Evolutionary conservation across 2,888 invertebrate genomes (phyloP).

Genomic region (Lagria hirta): DNA sequence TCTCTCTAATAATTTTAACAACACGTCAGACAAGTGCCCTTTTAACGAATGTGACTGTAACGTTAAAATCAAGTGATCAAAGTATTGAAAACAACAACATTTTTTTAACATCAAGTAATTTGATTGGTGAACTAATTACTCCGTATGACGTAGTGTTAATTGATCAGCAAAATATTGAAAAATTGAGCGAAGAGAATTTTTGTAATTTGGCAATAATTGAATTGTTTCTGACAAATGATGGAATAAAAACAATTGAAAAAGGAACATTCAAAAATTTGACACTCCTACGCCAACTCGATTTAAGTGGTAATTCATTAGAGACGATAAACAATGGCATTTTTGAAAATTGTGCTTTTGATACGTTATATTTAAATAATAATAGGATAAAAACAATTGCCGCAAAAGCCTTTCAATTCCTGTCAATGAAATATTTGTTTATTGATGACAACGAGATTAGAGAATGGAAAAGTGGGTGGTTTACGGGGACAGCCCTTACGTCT

Average conservation of each 20-base stretch:
- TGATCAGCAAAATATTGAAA: too few species aligned
- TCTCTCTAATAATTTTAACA: too few species aligned
- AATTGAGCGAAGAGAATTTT: too few species aligned
- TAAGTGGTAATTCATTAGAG: conserved; percentile 33
- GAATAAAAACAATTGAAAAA: conserved; percentile 23
- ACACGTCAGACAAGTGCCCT: too few species aligned
- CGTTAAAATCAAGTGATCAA: too few species aligned
- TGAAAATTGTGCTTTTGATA: not conserved
- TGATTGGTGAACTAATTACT: too few species aligned
- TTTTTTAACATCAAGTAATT: too few species aligned
- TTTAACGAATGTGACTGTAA: too few species aligned
- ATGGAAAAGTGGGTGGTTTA: conserved; percentile 13
- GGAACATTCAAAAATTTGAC: conserved; percentile 34
- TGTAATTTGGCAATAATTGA: too few species aligned
- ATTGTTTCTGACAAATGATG: too few species aligned
- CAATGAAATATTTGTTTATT: conserved; percentile 5
- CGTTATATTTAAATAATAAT: conserved; percentile 10
- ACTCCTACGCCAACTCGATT: conserved; percentile 29
- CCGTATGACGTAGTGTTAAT: too few species aligned
- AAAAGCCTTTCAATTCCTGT: conserved; percentile 10
- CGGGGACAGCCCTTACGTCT: conserved; percentile 3
- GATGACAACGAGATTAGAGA: conserved; percentile 6
- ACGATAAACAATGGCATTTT: conserved; percentile 24
- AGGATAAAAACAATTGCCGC: conserved; percentile 10
- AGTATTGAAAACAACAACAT: too few species aligned